Percentiles rank a stretch among this genome's conserved stretches.
These are phyloP conservation scores for Pogonocherus hispidulus DNA, from an alignment of 2,888 invertebrate species.

Conservation along the genomic window DNA sequence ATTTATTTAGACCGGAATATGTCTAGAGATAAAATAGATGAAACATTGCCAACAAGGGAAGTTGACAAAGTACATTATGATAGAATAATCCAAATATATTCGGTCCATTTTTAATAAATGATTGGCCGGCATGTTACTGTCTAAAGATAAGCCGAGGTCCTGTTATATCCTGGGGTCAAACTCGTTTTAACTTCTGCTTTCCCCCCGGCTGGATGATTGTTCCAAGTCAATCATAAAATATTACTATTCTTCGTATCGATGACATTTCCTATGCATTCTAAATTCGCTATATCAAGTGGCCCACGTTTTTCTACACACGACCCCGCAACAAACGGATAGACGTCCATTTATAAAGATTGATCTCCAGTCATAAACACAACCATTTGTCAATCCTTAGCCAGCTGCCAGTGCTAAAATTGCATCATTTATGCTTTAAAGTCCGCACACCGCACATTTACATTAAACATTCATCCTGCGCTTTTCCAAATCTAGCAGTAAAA, in stretches of 20 bases:
- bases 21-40: too few relatives aligned
- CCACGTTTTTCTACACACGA: conserved; percentile 52
- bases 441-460: conserved; percentile 48
- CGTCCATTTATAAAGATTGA: conserved; percentile 64
- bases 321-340: conserved; percentile 49
- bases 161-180: conserved; percentile 19
- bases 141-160: neutral
- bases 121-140: neutral
- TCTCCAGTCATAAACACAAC: conserved; percentile 62
- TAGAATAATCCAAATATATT: neutral
- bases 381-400: conserved; percentile 61
- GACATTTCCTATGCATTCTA: conserved; percentile 68
- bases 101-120: neutral
- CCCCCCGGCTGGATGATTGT: conserved; percentile 51
- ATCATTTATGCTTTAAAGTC: conserved; percentile 58
- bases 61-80: too few relatives aligned
- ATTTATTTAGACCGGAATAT: too few relatives aligned
- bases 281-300: conserved; percentile 59
- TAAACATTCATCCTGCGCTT: conserved; percentile 46
- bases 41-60: too few relatives aligned
- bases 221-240: conserved; percentile 68
- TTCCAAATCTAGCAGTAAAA: conserved; percentile 36
- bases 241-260: conserved; percentile 65
- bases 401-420: conserved; percentile 54
- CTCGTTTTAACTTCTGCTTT: conserved; percentile 21